Base-by-base conservation (phyloP, 2,113 vertebrate genomes). In the Myiozetetes cayanensis region DNA sequence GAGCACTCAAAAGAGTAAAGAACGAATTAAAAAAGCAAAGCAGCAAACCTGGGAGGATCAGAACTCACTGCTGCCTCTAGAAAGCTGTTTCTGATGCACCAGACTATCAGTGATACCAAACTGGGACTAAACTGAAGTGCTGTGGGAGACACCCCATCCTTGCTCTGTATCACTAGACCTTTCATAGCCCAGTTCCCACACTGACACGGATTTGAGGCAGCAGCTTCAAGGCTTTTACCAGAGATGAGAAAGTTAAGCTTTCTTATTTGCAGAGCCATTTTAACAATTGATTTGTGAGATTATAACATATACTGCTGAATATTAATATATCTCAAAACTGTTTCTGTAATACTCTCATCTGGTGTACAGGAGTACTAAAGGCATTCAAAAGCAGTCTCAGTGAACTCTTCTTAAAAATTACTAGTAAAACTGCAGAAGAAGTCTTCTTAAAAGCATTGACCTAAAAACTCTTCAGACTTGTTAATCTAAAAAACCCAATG, bases 271-370 rank as follows among this genome's bases (percentile, higher is more conserved):
- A 89, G 66, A 93, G 74, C 66, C 79, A 85, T 84, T 97, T 96
- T 91, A 97, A 93, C 94, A 96, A 96, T 9, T 91, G 73, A 89
- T 94, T 95, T 86, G 37, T 86, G 13, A 24, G 79, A 94, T 89
- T 82, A 44, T 22, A 72, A 66, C 82, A 93, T 66, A 76, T 70
- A 94, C 35, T 81, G 83, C 76, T 65, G 18, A 82, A 94, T 67
- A 86, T 93, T 90, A 88, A 85, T 20, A 79, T 63, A 92, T 70
- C 85, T 95, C 74, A 81, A 96, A 96, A 95, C 81, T 47, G 52
- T 89, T 97, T 87, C 93, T 81, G 25, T 93, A 90, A 70, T 70
- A 66, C 25, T 61, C 52, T 74, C 31, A 25, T 76, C 47, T 50
- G 68, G 88, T 79, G 41, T n/a, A 4, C 17, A 58, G 85, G n/a